These are phyloP conservation scores for Buteo buteo DNA, from an alignment of 2,113 vertebrate genomes.

Conservation along the genomic window DNA sequence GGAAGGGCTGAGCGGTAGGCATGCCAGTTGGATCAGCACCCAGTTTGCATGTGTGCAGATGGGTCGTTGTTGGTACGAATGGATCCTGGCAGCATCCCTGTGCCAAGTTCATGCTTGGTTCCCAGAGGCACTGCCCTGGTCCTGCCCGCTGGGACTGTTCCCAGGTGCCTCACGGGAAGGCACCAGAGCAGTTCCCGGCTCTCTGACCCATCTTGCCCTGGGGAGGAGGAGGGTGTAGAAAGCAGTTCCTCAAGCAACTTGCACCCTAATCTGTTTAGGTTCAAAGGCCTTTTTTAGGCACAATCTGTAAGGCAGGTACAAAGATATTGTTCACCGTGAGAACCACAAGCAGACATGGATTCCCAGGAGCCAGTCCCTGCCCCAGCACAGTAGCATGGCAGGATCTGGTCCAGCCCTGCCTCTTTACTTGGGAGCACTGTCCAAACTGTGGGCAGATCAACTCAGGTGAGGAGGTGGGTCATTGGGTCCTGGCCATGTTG, in stretches of 20 bases:
- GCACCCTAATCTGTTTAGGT: not conserved
- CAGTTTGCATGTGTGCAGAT: not conserved
- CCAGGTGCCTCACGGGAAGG: not conserved
- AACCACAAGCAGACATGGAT: not conserved
- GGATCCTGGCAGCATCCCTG: not conserved
- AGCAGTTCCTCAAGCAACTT: not conserved
- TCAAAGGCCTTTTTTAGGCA: not conserved
- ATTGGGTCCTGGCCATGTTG: not conserved
- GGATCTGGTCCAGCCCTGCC: not conserved
- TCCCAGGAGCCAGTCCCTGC: not conserved
- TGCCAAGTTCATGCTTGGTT: not conserved
- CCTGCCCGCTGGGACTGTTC: not conserved
- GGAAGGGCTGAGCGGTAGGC: not conserved
- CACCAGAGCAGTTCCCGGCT: not conserved
- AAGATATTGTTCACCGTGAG: not conserved
- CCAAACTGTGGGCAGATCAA: not conserved
- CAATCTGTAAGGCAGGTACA: not conserved
- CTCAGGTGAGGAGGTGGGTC: not conserved
- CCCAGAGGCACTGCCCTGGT: not conserved
- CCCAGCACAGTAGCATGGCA: not conserved
- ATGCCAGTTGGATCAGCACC: not conserved
- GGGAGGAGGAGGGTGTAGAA: not conserved
- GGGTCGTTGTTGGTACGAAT: not conserved
- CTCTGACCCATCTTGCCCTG: not conserved
- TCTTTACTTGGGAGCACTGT: rapidly evolving